Base-by-base conservation (phyloP, 2,797 vertebrate genomes). In the Brotula barbata region DNA sequence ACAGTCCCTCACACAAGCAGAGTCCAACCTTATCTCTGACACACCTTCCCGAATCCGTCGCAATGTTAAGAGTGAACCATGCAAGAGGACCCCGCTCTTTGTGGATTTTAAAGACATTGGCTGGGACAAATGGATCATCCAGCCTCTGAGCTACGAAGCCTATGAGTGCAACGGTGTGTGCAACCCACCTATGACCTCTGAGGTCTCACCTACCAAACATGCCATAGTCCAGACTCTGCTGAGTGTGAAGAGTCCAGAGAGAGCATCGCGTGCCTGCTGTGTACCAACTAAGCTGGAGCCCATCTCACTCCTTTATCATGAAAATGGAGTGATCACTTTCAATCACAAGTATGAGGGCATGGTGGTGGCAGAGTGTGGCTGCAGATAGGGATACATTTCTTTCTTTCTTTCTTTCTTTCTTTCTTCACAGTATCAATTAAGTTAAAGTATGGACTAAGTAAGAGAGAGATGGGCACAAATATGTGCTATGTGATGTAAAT, bases 101-200 rank as follows among this genome's bases (percentile, higher is more conserved):
- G 95, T 98, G 17, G 93, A 98, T 79, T 98, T 98, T 89, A 98
- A 95, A 85, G 96, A 98, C 71, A 99, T 98, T 1, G 94, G 94
- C 63, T 99, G 96, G 95, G 94, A 98, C 53, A 86, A 90, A 1
- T 98, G 96, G 95, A 92, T 98, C 89, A 93, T 98, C 1, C 95
- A 94, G 20, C 97, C 97, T 0, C 66, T 91, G 0, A 92, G 93
- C 3, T 98, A 97, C 0, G 95, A 98, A 58, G 97, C 96, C 0
- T 98, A 94, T 0, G 92, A 94, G 64, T 98, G 97, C 70, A 94
- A 91, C 0, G 95, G 97, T 0, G 90, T 92, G 15, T 99, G 96
- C 44, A 88, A 86, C 77, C 93, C 90, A 40, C 96, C 97, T 0
- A 73, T 98, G 80, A 93, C 94, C 3, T 87, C 92, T 12, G 94